Conservation (phyloP, 2,888 invertebrate species). For the Mesopsocus fuscifrons region DNA sequence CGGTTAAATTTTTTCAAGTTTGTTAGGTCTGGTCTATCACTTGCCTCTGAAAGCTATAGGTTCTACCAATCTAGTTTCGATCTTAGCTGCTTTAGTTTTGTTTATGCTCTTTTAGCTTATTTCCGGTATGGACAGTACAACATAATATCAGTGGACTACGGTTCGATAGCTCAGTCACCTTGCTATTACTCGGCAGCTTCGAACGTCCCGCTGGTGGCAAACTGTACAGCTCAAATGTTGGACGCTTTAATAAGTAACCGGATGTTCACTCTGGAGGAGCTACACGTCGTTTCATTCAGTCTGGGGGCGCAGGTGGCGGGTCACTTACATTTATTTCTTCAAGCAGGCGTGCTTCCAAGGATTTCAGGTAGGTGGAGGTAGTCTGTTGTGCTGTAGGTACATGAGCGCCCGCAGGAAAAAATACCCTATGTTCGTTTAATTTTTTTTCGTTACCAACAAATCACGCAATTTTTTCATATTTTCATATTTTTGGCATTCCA, state of each 20-base stretch:
- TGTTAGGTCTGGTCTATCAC: too few relatives aligned
- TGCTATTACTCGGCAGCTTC: slow-evolving; percentile 38
- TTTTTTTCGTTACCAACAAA: too few relatives aligned
- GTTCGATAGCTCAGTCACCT: slow-evolving; percentile 33
- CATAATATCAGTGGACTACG: slow-evolving; percentile 41
- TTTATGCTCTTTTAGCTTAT: slow-evolving; percentile 26
- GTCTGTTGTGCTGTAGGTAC: neutral
- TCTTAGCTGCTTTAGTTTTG: too few relatives aligned
- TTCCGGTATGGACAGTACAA: slow-evolving; percentile 35
- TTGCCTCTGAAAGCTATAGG: too few relatives aligned
- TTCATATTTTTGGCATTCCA: too few relatives aligned
- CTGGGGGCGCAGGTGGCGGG: slow-evolving; percentile 42
- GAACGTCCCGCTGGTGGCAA: slow-evolving; percentile 37
- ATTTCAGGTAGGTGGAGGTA: slow-evolving; percentile 2
- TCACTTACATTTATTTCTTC: slow-evolving; percentile 29
- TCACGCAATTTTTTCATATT: too few relatives aligned
- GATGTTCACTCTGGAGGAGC: slow-evolving; percentile 25
- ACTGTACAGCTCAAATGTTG: slow-evolving; percentile 37
- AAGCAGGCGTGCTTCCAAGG: slow-evolving; percentile 14
- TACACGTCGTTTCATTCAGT: slow-evolving; percentile 45
- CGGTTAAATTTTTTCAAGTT: too few relatives aligned
- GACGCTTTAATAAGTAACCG: slow-evolving; percentile 28
- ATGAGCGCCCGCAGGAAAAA: too few relatives aligned
- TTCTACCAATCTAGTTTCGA: too few relatives aligned
- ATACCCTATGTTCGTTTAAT: too few relatives aligned